Percentiles rank a stretch among this genome's conserved stretches.
Evolutionary conservation across 2,113 vertebrate species (phyloP).

Genomic region (Colius striatus): DNA sequence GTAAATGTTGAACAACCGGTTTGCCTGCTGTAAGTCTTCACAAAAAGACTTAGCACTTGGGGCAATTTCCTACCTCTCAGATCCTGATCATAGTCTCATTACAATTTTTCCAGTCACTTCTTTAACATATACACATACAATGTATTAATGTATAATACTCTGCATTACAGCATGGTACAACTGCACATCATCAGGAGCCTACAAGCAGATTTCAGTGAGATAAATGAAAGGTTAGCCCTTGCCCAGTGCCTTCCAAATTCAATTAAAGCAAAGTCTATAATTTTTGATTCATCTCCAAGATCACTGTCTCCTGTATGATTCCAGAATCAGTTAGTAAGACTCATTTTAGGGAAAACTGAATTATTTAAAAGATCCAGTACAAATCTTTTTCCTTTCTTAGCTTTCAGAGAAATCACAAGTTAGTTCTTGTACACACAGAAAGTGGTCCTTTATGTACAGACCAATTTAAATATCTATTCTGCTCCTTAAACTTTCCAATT

Average conservation of each 20-base stretch:
- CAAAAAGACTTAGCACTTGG: background rate
- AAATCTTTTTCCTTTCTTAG: background rate
- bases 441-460: background rate
- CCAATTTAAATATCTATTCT: background rate
- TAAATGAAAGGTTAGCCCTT: background rate
- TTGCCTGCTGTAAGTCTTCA: background rate
- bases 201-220: background rate
- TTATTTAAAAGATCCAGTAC: background rate
- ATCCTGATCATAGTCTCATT: background rate
- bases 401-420: background rate
- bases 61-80: background rate
- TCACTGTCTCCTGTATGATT: background rate
- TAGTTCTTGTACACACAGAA: background rate
- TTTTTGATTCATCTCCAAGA: slow-evolving; percentile 4
- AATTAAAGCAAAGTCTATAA: background rate
- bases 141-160: background rate
- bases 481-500: background rate
- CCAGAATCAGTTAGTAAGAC: background rate
- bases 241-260: background rate
- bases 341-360: background rate
- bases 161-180: background rate
- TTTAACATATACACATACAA: background rate
- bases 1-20: background rate
- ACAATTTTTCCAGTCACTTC: background rate
- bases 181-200: background rate